Conservation (phyloP, 2,113 vertebrate species). For the Saguinus imperator region DNA sequence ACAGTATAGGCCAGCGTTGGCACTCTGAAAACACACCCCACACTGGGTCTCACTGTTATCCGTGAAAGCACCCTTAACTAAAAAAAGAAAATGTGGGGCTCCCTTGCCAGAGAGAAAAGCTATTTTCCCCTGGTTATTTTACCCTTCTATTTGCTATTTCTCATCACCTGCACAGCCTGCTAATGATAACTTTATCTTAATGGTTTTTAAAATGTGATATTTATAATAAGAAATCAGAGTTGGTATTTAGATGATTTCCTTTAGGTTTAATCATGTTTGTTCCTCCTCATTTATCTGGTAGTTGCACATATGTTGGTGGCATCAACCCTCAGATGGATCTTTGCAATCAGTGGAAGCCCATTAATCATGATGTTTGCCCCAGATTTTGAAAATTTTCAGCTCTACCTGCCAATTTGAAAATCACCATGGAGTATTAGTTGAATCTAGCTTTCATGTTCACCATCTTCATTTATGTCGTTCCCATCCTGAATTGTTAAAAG, state of each 20-base stretch:
- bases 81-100: neutral
- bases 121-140: neutral
- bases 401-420: slow-evolving; percentile 7
- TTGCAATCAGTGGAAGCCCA: neutral
- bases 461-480: neutral
- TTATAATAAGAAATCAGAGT: neutral
- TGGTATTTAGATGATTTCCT: neutral
- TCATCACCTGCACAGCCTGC: neutral
- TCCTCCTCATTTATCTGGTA: neutral
- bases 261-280: neutral
- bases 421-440: neutral
- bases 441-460: neutral
- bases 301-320: neutral
- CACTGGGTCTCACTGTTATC: neutral
- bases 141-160: neutral
- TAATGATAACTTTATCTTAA: neutral
- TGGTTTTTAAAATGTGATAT: neutral
- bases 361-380: slow-evolving; percentile 41
- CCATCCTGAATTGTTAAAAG: neutral
- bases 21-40: neutral
- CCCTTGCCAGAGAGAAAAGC: neutral
- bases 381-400: slow-evolving; percentile 40
- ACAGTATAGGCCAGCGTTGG: neutral
- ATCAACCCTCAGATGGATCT: neutral
- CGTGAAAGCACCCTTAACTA: neutral